Evolutionary conservation across 2,113 vertebrate species (phyloP), one percentile per base, ranked within the genome.

Genomic region (Glaucomys volans): DNA sequence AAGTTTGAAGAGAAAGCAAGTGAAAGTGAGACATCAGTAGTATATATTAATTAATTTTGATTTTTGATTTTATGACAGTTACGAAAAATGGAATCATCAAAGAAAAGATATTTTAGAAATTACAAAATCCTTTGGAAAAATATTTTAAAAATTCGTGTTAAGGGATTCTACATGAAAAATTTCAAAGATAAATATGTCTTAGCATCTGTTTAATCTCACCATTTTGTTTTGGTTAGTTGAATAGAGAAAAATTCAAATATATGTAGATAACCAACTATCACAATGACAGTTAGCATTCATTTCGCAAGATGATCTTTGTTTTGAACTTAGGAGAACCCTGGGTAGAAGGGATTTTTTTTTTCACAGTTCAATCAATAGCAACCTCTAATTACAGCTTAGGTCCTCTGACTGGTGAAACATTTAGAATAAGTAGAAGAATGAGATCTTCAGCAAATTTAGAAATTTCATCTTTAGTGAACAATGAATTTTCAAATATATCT

Each of bases 211-310:
- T 85, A 35, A 75, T 75, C 12, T 67, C 10, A 47, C 2, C 94
- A 22, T 89, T 93, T 95, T 81, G 8, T 71, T 94, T 95, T 81
- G n/a, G 10, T 32, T 93, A 92, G 75, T 74, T 86, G 54, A 91
- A 77, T 7, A 37, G n/a, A 54, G n/a, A 77, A 80, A 95, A 69
- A 67, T 85, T 11, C 16, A 79, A 93, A 62, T 76, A 47, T 42
- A 40, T 86, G 8, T 54, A 75, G n/a, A 28, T 47, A 52, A 74
- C 0, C 12, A 87, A 42, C 40, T 86, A 20, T 9, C 84, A n/a
- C 0, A 69, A 42, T n/a, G 54, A 64, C 16, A 92, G n/a, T 16
- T 75, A 62, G 22, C 30, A 57, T 94, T 88, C 5, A 37, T 24
- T 32, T 47, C 24, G 54, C 5, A 52, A 1, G 40, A 87, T 74